These are phyloP conservation scores for Leptinotarsa peninsularis DNA, from an alignment of 2,888 invertebrate genomes.

Conservation along the genomic window DNA sequence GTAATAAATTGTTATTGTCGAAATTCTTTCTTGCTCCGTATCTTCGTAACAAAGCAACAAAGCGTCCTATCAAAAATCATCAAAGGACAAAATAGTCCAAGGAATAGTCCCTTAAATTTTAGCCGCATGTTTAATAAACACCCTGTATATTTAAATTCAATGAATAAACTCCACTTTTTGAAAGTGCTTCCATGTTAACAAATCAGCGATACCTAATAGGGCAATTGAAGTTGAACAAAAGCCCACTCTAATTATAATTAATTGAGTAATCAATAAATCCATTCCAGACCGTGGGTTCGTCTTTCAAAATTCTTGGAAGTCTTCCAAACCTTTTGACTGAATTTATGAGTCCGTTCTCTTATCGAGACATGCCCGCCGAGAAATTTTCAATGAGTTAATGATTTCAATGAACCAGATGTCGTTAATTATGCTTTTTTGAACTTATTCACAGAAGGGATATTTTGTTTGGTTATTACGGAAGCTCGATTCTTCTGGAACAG, in stretches of 20 bases:
- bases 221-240: conserved; percentile 1
- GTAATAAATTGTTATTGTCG: too few species aligned
- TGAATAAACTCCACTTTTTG: neutral
- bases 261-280: neutral
- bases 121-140: too few species aligned
- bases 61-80: too few species aligned
- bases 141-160: too few species aligned
- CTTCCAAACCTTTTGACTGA: conserved; percentile 31
- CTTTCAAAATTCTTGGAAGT: conserved; percentile 26
- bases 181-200: neutral
- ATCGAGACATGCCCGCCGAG: conserved; percentile 15
- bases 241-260: conserved; percentile 2
- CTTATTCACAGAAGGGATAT: neutral
- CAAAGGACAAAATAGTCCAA: too few species aligned
- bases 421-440: conserved; percentile 31
- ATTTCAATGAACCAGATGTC: conserved; percentile 39
- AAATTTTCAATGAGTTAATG: conserved; percentile 42
- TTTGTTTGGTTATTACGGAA: conserved; percentile 2
- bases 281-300: conserved; percentile 1
- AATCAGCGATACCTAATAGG: conserved; percentile 16
- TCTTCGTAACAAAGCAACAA: too few species aligned
- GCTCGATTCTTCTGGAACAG: neutral
- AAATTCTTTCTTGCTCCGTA: too few species aligned
- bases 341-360: conserved; percentile 28
- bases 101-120: too few species aligned